Conservation (phyloP, 2,797 vertebrate genomes). For the Crocidura indochinensis region DNA sequence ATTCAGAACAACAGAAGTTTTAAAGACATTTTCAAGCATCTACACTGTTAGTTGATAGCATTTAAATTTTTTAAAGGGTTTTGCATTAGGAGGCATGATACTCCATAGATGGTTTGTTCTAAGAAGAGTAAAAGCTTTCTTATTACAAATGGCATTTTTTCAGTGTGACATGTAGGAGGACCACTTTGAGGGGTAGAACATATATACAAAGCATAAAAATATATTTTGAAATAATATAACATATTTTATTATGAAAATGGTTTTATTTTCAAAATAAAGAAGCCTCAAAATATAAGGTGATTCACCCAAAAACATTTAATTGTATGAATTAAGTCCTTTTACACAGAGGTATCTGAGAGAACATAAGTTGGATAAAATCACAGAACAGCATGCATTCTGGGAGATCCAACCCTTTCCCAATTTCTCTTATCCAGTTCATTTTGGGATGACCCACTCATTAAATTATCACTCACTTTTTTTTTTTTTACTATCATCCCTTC, state of each 20-base stretch:
- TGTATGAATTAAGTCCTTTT: not conserved
- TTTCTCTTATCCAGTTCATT: constrained; percentile 16
- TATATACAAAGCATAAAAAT: not conserved
- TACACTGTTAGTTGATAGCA: constrained; percentile 21
- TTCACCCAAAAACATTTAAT: not conserved
- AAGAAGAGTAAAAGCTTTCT: constrained; percentile 1
- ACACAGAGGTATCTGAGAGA: not conserved
- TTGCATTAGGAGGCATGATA: constrained; percentile 28
- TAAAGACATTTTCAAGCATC: not conserved
- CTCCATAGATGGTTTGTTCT: not conserved
- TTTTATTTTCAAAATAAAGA: constrained; percentile 58
- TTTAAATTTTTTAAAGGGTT: constrained; percentile 40
- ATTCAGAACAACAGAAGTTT: not conserved
- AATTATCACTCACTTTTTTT: not conserved
- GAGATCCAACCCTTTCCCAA: not conserved
- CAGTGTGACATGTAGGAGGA: not conserved
- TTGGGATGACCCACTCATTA: not conserved
- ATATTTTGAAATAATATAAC: constrained; percentile 9
- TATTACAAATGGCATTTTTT: not conserved
- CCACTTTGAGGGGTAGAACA: constrained; percentile 4
- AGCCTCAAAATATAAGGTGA: not conserved
- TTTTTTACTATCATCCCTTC: not conserved
- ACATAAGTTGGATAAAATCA: not conserved
- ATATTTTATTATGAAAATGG: not conserved
- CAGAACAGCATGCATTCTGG: not conserved